phyloP scores from a whole-genome alignment of 1,140 invertebrate genomes.

The Drosophila tropicalis region DNA sequence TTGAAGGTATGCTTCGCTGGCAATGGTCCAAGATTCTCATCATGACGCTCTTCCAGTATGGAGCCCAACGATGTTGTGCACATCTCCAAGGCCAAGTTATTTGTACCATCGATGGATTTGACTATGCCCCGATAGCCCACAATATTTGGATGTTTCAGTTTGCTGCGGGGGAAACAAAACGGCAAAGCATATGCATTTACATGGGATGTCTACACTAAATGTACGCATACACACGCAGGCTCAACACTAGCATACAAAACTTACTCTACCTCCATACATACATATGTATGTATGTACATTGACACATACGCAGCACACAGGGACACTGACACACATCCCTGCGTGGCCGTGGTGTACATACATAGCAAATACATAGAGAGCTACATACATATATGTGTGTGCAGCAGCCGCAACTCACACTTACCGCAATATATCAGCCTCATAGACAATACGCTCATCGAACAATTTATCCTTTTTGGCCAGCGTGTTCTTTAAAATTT shows the following conservation, averaged over 20 bases:
- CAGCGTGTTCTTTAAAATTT: slow-evolving; percentile 81
- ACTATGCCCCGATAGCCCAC: slow-evolving; percentile 91
- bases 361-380: slow-evolving; percentile 18
- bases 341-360: slow-evolving; percentile 7
- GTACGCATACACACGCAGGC: slow-evolving; percentile 43
- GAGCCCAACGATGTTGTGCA: slow-evolving; percentile 88
- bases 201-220: slow-evolving; percentile 17
- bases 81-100: slow-evolving; percentile 89
- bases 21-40: slow-evolving; percentile 86
- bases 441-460: slow-evolving; percentile 86
- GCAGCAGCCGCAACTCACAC: slow-evolving; percentile 30
- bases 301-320: slow-evolving; percentile 29
- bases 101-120: slow-evolving; percentile 86
- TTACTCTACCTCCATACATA: too few species aligned
- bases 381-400: neutral
- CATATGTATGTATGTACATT: too few species aligned
- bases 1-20: slow-evolving; percentile 86
- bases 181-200: slow-evolving; percentile 53
- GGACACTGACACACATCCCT: slow-evolving; percentile 24
- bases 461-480: slow-evolving; percentile 71
- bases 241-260: slow-evolving; percentile 3
- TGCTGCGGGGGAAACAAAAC: slow-evolving; percentile 84
- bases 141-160: slow-evolving; percentile 92
- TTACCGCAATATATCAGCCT: slow-evolving; percentile 86
- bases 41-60: slow-evolving; percentile 88